These are phyloP conservation scores for Aromia moschata DNA, from an alignment of 2,888 invertebrate species.

Conservation along the genomic window DNA sequence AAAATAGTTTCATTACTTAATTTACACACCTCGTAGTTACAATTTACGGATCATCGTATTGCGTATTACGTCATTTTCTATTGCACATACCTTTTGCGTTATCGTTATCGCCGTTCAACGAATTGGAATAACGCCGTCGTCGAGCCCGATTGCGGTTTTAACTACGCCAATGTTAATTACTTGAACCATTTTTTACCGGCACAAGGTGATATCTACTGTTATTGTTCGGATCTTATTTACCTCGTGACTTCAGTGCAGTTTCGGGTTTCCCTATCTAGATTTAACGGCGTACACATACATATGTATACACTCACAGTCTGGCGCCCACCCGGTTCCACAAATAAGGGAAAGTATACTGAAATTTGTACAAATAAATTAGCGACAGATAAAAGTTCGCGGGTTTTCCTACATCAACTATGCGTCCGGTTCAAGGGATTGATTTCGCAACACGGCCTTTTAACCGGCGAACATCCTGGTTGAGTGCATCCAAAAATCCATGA, in stretches of 20 bases:
- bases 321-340: constrained; percentile 9
- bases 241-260: constrained; percentile 8
- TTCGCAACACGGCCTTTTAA: too few species aligned
- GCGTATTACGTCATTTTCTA: too few species aligned
- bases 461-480: too few species aligned
- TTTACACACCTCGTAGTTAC: too few species aligned
- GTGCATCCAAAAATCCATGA: too few species aligned
- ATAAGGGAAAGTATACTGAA: constrained; percentile 10
- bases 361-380: constrained; percentile 6
- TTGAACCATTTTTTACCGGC: constrained; percentile 5
- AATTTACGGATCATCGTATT: too few species aligned
- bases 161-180: constrained; percentile 6
- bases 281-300: neutral
- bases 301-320: neutral
- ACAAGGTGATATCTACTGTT: constrained; percentile 5
- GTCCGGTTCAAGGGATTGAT: constrained; percentile 9
- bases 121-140: too few species aligned
- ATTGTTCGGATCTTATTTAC: constrained; percentile 11
- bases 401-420: constrained; percentile 6
- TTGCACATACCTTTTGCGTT: too few species aligned
- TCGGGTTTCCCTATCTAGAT: constrained; percentile 16
- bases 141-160: too few species aligned
- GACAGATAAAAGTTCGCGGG: constrained; percentile 3
- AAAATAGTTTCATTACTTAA: too few species aligned
- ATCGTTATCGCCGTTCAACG: too few species aligned